These are phyloP conservation scores for Callorhinus ursinus DNA, from an alignment of 2,113 vertebrate genomes.

Conservation along the genomic window DNA sequence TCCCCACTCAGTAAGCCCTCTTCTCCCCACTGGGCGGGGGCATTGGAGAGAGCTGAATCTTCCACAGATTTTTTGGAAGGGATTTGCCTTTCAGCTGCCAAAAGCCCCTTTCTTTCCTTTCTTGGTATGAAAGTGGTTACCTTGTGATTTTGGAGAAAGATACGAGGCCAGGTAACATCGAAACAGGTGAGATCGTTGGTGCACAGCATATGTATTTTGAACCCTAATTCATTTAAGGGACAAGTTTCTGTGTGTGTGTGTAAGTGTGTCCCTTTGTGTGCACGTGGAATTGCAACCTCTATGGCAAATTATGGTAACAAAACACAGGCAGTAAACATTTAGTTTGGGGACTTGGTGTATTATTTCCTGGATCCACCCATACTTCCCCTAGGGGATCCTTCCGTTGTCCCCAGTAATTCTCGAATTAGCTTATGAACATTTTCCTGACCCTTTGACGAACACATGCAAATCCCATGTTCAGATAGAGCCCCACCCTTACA, in stretches of 20 bases:
- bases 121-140: not conserved
- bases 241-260: not conserved
- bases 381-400: not conserved
- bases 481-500: not conserved
- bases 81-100: not conserved
- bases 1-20: not conserved
- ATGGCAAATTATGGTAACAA: not conserved
- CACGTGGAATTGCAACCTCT: not conserved
- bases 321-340: not conserved
- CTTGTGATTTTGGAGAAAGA: not conserved
- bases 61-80: not conserved
- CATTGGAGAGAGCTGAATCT: not conserved
- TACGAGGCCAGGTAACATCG: fast-evolving
- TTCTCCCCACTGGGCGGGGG: too few relatives aligned
- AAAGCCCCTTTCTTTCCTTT: not conserved
- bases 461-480: not conserved
- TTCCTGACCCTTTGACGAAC: not conserved
- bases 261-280: not conserved
- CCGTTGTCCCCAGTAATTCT: not conserved
- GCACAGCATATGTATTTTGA: not conserved
- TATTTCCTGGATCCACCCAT: not conserved
- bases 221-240: not conserved
- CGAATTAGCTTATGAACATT: not conserved
- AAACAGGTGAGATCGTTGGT: fast-evolving
- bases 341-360: not conserved